Base-by-base conservation (phyloP, 2,888 invertebrate species). In the Calephelis perditalis region DNA sequence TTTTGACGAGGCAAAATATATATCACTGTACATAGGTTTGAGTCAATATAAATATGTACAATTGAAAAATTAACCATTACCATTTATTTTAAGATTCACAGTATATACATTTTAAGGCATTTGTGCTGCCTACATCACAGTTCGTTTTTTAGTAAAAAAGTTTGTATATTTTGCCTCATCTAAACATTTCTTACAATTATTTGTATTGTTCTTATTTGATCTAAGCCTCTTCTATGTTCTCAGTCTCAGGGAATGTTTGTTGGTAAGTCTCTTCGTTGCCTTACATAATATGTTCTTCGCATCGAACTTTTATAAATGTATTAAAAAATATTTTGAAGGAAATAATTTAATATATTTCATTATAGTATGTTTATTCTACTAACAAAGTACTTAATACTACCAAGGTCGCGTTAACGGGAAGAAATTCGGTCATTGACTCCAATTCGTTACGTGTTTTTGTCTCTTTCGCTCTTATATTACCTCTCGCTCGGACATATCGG, bases 241-340 rank as follows among this genome's bases (percentile, higher is more conserved):
- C 89, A 89, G 89, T 89, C 89, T 89, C 88, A 80, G 89, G 89
- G 89, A 89, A 89, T 89, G 89, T 86, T 78, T 81, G 86, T 83
- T 87, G 86, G 82, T 84, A 81, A 89, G 89, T 89, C 88, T 89
- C 85, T 85, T 88, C 88, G 89, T 89, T 89, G 82, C 87, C 89
- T 89, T 88, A 89, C 81, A 80, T 78, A 81, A 78, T 76, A 76
- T 78, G 79, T 82, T 84, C 78, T 73, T 79, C 81, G 73, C 77
- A 70, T 79, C 79, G 78, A 81, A 80, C 71, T 65, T 70, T 68
- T 76, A 76, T 75, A 82, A 84, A 84, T 76, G 72, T 82, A 81
- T 82, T 86, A 86, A 84, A 87, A 86, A 86, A 86, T 86, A 86
- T 84, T 79, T 76, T 58, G 72, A 86, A 82, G 76, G 78, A 84